Evolutionary conservation across 2,888 invertebrate genomes (phyloP), one percentile per base, ranked within the genome.

Genomic region (Gandaritis pyraliata): DNA sequence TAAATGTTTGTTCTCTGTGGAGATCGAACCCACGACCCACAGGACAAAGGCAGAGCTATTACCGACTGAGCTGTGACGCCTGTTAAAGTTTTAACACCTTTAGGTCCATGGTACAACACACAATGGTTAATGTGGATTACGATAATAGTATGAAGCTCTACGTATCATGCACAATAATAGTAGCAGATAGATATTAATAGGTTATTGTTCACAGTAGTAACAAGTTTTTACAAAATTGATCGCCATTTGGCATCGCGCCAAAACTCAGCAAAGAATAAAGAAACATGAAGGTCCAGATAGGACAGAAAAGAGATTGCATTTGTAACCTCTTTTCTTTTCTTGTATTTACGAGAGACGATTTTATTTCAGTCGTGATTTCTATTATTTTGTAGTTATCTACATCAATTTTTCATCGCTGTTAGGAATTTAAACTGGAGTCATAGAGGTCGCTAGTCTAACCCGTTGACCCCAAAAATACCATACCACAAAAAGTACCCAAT

Each of bases 101-200:
- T 23, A 23, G 23, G 23, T 23, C 23, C 23, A 23, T 23, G 5
- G 6, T 23, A 23, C 23, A 23, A 23, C 23, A 23, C 23, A 1
- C 6, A 23, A 8, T 11, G n/a, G n/a, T n/a, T n/a, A 33, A 33
- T 33, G 10, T 8, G 33, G 33, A 33, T 33, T 33, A 33, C 8
- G 1, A 8, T 33, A 33, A 33, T 33, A 29, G 33, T 10, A 33
- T 2, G 10, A 38, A 38, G 6, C n/a, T 38, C 5, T n/a, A 38
- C 38, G n/a, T 50, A 3, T 39, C 41, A 15, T 8, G n/a, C 13
- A 13, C 23, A 47, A 18, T 39, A 16, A 47, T 45, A 54, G 49
- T 39, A 75, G 73, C 86, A 85, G 79, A 85, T 83, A 76, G 78
- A 81, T 77, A 79, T 83, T 82, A 82, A 83, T 80, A 43, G 70